Evolutionary conservation across 2,113 vertebrate species (phyloP), one percentile per base, ranked within the genome.

Genomic region (Aptenodytes patagonicus): DNA sequence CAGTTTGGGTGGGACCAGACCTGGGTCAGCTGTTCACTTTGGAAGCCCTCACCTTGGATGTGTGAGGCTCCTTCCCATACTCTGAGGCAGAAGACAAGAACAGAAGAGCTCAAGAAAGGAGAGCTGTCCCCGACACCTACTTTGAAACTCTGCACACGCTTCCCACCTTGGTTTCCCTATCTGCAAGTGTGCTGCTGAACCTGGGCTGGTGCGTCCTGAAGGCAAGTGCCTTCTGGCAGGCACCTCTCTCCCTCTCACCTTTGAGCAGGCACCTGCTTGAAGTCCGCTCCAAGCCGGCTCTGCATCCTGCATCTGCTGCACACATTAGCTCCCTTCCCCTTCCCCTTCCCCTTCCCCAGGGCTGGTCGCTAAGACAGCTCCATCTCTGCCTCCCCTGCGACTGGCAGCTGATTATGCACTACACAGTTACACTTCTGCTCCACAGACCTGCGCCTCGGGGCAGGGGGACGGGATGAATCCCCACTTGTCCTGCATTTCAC

Each of bases 11-110:
- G 31, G 16, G 31, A 60, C 34, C 38, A 54, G 32, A 28, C n/a
- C 26, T 18, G 40, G 21, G 14, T 26, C 7, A 10, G 57, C 10
- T 1, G 4, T 20, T 76, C 1, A 1, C 47, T 62, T 78, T 2
- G 6, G 42, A 55, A 89, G 14, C 51, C 17, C 34, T 58, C 8
- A 2, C 26, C 34, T 65, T 10, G 44, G 36, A 8, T 57, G 20
- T 3, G 7, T 26, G 52, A n/a, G 58, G 44, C 21, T 68, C 46
- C 31, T 29, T 68, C 49, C n/a, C 16, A 0, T 18, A 7, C 21
- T 36, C 20, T 40, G 46, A 60, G 46, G 58, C 29, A 12, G 44
- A 54, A 47, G 47, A 17, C 12, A n/a, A 46, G 52, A 73, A 6
- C 20, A 17, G 68, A 49, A 71, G 29, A 17, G 42, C 78, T 71